phyloP scores from a whole-genome alignment of 1,140 invertebrate species.

The Ptiloglossa arizonensis region DNA sequence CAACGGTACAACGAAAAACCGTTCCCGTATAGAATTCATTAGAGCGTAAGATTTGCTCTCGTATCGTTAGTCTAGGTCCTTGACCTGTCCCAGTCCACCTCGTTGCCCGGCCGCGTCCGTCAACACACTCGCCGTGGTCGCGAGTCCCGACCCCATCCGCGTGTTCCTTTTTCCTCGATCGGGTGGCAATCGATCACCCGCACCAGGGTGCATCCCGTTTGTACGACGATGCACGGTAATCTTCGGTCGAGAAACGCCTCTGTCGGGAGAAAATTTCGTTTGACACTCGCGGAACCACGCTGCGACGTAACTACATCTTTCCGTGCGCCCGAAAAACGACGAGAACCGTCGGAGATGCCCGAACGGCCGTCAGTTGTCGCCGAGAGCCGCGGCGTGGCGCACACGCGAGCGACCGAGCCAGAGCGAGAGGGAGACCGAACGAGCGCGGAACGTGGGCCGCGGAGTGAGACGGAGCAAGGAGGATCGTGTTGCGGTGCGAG shows the following conservation, averaged over 20 bases:
- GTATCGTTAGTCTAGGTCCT: slow-evolving; percentile 58
- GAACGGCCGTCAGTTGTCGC: slow-evolving; percentile 36
- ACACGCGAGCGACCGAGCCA: no score
- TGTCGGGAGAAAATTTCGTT: slow-evolving; percentile 26
- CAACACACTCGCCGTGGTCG: slow-evolving; percentile 15
- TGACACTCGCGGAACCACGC: slow-evolving; percentile 49
- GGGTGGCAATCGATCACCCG: not conserved
- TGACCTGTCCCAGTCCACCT: slow-evolving; percentile 53
- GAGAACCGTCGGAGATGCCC: slow-evolving; percentile 52
- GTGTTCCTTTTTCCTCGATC: not conserved
- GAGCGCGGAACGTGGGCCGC: not conserved
- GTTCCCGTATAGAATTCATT: slow-evolving; percentile 38
- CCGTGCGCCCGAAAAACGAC: slow-evolving; percentile 35
- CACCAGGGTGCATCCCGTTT: not conserved
- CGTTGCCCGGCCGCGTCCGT: slow-evolving; percentile 19
- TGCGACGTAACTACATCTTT: slow-evolving; percentile 32
- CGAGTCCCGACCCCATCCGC: not conserved
- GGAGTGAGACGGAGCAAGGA: not conserved
- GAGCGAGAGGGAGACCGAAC: slow-evolving; percentile 6
- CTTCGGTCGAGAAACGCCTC: not conserved
- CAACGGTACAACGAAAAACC: slow-evolving; percentile 25
- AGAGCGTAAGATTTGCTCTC: slow-evolving; percentile 46
- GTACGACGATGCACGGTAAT: no score
- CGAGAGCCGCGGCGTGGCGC: slow-evolving; percentile 63
- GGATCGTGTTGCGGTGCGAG: slow-evolving; percentile 5